These are phyloP conservation scores for Loriculus beryllinus DNA, from an alignment of 2,797 vertebrate species.

Conservation along the genomic window DNA sequence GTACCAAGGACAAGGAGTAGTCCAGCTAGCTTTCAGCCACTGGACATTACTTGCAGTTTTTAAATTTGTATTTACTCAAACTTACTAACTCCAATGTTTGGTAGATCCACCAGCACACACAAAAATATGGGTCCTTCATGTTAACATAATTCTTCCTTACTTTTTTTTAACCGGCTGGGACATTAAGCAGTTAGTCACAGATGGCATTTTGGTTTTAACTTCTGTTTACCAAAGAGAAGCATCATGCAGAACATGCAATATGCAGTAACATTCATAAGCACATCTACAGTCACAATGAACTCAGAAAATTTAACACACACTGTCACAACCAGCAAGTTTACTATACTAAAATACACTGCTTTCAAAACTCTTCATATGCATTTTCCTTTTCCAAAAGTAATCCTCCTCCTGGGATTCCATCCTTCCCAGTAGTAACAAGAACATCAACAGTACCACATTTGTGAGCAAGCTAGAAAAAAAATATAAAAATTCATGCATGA, in stretches of 20 bases:
- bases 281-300: background rate
- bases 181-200: background rate
- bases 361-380: background rate
- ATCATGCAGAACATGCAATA: background rate
- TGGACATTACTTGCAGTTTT: background rate
- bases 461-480: constrained; percentile 15
- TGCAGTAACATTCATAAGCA: background rate
- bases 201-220: background rate
- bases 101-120: background rate
- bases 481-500: background rate
- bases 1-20: background rate
- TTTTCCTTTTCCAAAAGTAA: background rate
- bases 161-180: background rate
- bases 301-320: background rate
- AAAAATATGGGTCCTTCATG: background rate
- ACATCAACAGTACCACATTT: background rate
- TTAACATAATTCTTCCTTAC: background rate
- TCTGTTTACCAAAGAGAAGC: background rate
- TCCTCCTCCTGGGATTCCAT: background rate
- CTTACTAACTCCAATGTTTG: background rate
- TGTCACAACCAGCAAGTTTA: background rate
- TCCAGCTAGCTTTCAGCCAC: background rate
- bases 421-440: background rate
- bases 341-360: background rate
- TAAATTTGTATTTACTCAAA: background rate